phyloP scores from a whole-genome alignment of 1,140 invertebrate species.

The Trichonephila inaurata region DNA sequence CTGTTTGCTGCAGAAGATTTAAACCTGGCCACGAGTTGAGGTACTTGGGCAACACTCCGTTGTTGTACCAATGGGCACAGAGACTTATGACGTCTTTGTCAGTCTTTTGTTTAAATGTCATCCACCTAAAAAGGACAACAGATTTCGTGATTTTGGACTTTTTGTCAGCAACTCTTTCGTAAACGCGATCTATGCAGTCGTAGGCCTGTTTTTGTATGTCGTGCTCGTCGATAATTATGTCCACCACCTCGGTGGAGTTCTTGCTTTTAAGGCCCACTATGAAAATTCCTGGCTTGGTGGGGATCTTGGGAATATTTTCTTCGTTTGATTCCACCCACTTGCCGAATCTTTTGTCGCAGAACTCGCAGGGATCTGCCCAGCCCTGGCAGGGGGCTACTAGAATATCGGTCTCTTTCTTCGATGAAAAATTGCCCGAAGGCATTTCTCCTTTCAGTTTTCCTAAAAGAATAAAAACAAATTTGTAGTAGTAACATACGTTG shows the following conservation, averaged over 20 bases:
- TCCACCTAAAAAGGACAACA: neutral
- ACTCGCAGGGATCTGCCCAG: neutral
- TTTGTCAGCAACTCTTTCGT: constrained; percentile 13
- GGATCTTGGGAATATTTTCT: neutral
- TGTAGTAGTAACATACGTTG: too few relatives aligned
- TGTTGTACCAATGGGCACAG: constrained; percentile 31
- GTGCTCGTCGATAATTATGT: neutral
- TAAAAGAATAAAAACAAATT: too few relatives aligned
- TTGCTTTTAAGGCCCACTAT: neutral
- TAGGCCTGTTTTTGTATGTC: neutral
- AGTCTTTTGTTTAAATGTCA: neutral
- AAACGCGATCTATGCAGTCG: neutral
- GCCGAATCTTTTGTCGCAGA: constrained; percentile 12
- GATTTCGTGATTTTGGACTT: neutral
- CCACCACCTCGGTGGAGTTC: neutral
- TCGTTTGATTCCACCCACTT: neutral
- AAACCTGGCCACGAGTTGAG: constrained; percentile 12
- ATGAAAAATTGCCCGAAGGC: neutral
- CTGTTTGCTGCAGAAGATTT: neutral
- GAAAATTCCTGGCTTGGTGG: neutral
- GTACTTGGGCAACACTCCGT: neutral
- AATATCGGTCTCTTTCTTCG: neutral
- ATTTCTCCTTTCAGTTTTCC: neutral
- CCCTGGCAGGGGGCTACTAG: constrained; percentile 4
- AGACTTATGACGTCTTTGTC: neutral